Conservation (phyloP, 92 coral and sea anemone species). For the Metridium senile region DNA sequence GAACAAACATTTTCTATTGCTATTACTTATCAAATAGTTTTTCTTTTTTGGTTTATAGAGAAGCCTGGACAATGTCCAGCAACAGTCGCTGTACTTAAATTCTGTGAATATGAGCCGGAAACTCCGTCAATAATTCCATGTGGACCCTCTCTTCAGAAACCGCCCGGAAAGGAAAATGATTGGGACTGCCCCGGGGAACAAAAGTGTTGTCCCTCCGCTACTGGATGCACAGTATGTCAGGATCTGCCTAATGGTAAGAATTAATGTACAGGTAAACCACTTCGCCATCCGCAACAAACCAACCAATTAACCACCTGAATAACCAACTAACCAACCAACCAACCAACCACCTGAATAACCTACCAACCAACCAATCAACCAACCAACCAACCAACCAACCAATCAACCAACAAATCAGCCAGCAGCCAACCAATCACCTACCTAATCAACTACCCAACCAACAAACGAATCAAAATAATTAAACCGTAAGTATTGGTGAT, state of each 20-base stretch:
- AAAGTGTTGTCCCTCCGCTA: constrained; percentile 40
- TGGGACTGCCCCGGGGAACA: constrained; percentile 63
- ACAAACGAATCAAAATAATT: no score
- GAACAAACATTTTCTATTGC: neutral
- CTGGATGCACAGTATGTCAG: constrained; percentile 30
- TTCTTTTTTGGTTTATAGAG: constrained; percentile 21
- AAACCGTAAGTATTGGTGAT: no score
- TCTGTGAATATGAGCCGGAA: neutral
- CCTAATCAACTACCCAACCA: no score
- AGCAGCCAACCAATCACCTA: no score
- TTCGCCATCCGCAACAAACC: no score
- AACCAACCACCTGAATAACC: no score
- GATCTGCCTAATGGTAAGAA: constrained; percentile 50
- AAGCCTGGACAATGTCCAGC: constrained; percentile 54
- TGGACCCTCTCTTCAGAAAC: constrained; percentile 9
- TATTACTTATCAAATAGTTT: neutral
- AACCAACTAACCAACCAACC: no score
- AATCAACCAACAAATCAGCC: no score
- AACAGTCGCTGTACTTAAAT: neutral
- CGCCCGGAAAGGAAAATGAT: constrained; percentile 37
- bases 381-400: no score
- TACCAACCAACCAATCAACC: no score
- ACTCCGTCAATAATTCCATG: constrained; percentile 31
- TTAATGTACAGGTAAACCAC: no score
- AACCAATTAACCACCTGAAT: no score